Base-by-base conservation (phyloP, 1,140 invertebrate species). In the Drosophila nasuta region DNA sequence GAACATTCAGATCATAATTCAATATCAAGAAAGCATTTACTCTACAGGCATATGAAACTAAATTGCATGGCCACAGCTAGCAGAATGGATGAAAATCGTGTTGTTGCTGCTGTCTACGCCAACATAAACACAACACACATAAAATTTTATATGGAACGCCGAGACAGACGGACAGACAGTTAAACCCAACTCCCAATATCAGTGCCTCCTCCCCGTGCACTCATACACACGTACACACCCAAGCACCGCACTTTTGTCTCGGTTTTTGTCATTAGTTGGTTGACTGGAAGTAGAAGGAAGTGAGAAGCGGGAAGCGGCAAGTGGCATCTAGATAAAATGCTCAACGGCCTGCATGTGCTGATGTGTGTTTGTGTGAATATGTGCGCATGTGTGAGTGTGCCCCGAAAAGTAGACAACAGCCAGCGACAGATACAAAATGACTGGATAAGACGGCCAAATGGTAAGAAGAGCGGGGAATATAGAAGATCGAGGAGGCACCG, bases 201-300 rank as follows among this genome's bases (percentile, higher is more conserved):
- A 38, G 33, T 56, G 13, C 52, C 30, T 13, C 33, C 30, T 20
- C 2, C 33, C 35, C 10, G 38, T 64, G 28, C 8, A 54, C 46
- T 28, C 48, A 43, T 8, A 43, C 11, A 35, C 15, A 65, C n/a
- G 45, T 45, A 38, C 45, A 56, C 35, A 28, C 62, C 46, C 46
- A 72, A 45, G 76, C 67, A 74, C 64, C 82, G 71, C 77, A 87
- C 82, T 87, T 87, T 87, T 87, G 82, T 87, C 82, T 87, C 65
- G 80, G 73, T 75, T 87, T 83, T 79, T 88, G 83, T 83, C 83
- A 87, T 87, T 87, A 87, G 83, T 88, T 88, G 83, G 75, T 57
- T 74, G 75, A 76, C 72, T 68, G 64, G 52, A 82, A 73, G 59
- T 75, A 46, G 82, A 38, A 75, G 76, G 75, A 46, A 67, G 56